These are phyloP conservation scores for Chymomyza costata DNA, from an alignment of 1,140 invertebrate species.

Conservation along the genomic window DNA sequence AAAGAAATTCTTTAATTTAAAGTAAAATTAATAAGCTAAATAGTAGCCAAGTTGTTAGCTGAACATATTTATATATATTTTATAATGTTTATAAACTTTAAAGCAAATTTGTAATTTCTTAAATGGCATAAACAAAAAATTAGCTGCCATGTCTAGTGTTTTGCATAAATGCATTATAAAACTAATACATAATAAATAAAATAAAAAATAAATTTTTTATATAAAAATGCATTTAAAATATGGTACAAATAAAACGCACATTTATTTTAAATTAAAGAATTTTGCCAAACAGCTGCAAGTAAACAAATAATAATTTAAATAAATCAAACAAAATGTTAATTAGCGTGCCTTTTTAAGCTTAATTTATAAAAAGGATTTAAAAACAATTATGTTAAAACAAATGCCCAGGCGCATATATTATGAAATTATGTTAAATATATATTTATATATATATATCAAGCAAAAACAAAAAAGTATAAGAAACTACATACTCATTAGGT, in stretches of 20 bases:
- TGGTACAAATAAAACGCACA: conserved; percentile 51
- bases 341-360: conserved; percentile 52
- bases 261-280: conserved; percentile 68
- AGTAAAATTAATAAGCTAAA: conserved; percentile 26
- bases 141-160: conserved; percentile 15
- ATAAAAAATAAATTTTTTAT: conserved; percentile 34
- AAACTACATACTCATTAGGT: conserved; percentile 45
- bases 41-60: conserved; percentile 2
- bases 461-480: conserved; percentile 18
- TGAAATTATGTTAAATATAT: conserved; percentile 46
- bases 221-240: conserved; percentile 72
- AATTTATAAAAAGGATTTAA: conserved; percentile 19
- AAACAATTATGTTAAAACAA: conserved; percentile 4
- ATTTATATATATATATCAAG: conserved; percentile 12
- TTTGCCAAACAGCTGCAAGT: conserved; percentile 5
- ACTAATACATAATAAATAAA: conserved; percentile 24
- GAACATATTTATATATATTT: conserved; percentile 16
- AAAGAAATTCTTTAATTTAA: conserved; percentile 64
- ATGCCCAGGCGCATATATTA: conserved; percentile 27
- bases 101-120: conserved; percentile 8
- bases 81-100: conserved; percentile 9
- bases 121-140: conserved; percentile 14
- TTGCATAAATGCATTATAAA: conserved; percentile 10
- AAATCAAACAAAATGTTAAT: conserved; percentile 33
- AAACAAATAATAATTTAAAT: not conserved